Conservation (phyloP, 1,140 invertebrate species). For the Neodiprion lecontei region DNA sequence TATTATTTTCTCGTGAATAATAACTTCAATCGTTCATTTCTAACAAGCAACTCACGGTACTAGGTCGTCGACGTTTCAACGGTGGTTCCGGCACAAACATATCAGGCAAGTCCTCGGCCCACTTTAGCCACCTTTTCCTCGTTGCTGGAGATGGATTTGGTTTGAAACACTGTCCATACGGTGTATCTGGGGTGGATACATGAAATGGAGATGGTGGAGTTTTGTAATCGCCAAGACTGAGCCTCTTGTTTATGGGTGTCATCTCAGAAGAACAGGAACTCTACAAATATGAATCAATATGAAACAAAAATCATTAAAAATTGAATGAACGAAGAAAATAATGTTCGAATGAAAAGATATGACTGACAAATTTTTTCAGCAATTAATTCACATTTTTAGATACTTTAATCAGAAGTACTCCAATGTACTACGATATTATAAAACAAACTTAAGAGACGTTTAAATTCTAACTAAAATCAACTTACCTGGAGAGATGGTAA, state of each 20-base stretch:
- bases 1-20: neutral
- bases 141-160: slow-evolving; percentile 62
- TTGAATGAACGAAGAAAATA: too few species aligned
- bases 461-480: neutral
- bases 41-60: slow-evolving; percentile 52
- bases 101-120: slow-evolving; percentile 59
- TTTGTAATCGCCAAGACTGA: slow-evolving; percentile 38
- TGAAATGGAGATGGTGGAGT: slow-evolving; percentile 50
- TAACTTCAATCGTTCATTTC: slow-evolving; percentile 5
- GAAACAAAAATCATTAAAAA: neutral
- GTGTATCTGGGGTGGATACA: slow-evolving; percentile 64
- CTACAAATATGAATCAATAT: neutral
- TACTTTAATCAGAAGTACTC: too few species aligned
- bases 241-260: slow-evolving; percentile 45
- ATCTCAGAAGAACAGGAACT: neutral
- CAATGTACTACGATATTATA: too few species aligned
- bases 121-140: slow-evolving; percentile 61
- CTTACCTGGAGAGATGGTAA: slow-evolving; percentile 18
- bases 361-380: too few species aligned
- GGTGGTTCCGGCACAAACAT: slow-evolving; percentile 48
- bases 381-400: too few species aligned
- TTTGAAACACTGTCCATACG: slow-evolving; percentile 61
- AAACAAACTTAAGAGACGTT: too few species aligned
- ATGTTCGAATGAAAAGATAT: too few species aligned
- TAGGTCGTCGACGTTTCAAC: slow-evolving; percentile 47